These are phyloP conservation scores for Narcine bancroftii DNA, from an alignment of 2,113 vertebrate species.

Conservation along the genomic window DNA sequence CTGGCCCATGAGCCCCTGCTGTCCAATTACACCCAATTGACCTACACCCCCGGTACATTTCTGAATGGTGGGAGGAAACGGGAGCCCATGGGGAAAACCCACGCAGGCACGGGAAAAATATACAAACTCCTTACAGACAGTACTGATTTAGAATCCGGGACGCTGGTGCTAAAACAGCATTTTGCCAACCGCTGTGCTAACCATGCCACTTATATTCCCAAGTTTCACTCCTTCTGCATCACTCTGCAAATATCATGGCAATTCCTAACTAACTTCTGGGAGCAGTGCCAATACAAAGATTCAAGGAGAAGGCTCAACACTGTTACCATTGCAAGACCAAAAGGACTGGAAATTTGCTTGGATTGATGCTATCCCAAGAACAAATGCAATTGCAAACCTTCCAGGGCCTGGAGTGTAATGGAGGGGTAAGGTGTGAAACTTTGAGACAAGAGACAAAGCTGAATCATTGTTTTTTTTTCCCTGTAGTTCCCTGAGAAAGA, in stretches of 20 bases:
- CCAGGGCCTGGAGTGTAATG: background rate
- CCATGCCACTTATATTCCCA: background rate
- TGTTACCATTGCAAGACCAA: background rate
- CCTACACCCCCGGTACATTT: no score
- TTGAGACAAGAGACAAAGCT: background rate
- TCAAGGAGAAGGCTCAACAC: background rate
- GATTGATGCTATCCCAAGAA: background rate
- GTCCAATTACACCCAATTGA: no score
- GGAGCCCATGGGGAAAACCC: no score
- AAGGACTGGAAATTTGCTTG: background rate
- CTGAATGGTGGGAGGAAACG: no score
- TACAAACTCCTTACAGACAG: no score
- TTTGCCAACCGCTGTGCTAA: no score
- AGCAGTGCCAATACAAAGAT: background rate
- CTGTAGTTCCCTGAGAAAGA: conserved; percentile 69
- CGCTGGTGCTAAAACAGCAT: no score
- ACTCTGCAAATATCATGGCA: background rate
- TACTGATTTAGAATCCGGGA: no score
- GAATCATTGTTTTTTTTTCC: conserved; percentile 42
- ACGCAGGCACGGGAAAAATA: no score
- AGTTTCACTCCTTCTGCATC: background rate
- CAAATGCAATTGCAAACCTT: background rate
- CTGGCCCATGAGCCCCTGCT: no score
- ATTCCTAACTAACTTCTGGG: background rate
- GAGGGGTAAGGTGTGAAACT: background rate